Evolutionary conservation across 2,797 vertebrate genomes (phyloP).

Genomic region (Phrynocephalus vlangalii): DNA sequence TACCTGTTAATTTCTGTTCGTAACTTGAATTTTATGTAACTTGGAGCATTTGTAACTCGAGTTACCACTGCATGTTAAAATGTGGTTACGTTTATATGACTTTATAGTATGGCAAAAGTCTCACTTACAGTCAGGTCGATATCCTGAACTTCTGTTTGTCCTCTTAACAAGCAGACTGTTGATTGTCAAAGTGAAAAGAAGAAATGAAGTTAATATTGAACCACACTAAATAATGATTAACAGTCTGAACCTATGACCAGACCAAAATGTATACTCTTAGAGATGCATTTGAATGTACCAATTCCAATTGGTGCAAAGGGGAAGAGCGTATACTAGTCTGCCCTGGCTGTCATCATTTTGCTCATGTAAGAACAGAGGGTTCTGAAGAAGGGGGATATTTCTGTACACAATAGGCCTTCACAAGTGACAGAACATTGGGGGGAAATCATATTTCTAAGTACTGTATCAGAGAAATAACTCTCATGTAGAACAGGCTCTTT

Average conservation of each 20-base stretch:
- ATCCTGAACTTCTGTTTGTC: slow-evolving; percentile 21
- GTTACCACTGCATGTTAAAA: neutral
- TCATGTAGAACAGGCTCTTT: too few species aligned
- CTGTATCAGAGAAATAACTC: too few species aligned
- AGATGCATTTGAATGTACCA: neutral
- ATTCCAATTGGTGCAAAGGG: neutral
- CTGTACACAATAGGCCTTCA: too few species aligned
- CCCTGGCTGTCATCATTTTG: too few species aligned
- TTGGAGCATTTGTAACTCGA: too few species aligned
- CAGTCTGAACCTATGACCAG: neutral
- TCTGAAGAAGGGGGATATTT: too few species aligned
- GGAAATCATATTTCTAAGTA: too few species aligned
- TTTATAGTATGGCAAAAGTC: neutral
- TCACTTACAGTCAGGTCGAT: slow-evolving; percentile 64
- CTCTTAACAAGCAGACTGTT: slow-evolving; percentile 59
- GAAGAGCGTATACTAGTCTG: too few species aligned
- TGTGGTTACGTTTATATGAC: neutral
- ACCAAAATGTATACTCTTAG: neutral
- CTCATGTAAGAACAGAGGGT: too few species aligned
- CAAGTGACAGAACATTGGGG: too few species aligned
- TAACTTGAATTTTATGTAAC: too few species aligned
- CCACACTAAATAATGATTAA: neutral
- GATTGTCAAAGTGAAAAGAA: neutral
- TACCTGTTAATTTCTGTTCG: too few species aligned
- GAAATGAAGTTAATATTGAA: neutral